Percentiles rank a stretch among this genome's conserved stretches.
These are phyloP conservation scores for Calameuta idolon DNA, from an alignment of 2,888 invertebrate species.

Conservation along the genomic window DNA sequence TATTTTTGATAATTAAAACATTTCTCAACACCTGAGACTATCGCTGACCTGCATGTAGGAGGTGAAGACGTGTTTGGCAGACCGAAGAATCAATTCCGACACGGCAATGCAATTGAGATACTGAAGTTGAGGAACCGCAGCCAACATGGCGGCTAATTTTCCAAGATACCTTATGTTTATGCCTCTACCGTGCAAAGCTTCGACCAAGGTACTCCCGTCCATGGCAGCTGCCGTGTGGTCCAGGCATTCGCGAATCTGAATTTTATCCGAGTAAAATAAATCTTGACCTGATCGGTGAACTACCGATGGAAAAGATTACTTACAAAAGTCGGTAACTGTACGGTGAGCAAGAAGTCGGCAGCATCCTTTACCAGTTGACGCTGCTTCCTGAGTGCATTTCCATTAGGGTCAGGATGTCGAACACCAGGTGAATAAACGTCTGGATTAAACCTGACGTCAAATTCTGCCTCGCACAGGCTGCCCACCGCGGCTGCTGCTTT, in stretches of 20 bases:
- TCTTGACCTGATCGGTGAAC: not conserved
- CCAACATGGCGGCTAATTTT: slow-evolving; percentile 84
- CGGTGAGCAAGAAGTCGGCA: slow-evolving; percentile 91
- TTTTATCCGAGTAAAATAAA: not conserved
- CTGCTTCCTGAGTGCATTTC: slow-evolving; percentile 82
- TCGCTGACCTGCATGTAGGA: slow-evolving; percentile 82
- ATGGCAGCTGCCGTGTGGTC: slow-evolving; percentile 94
- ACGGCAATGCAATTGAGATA: slow-evolving; percentile 92
- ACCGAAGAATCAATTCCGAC: slow-evolving; percentile 88
- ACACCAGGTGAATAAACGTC: slow-evolving; percentile 98
- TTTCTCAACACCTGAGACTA: slow-evolving; percentile 8
- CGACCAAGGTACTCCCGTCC: slow-evolving; percentile 93
- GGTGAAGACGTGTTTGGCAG: slow-evolving; percentile 95
- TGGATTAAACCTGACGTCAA: slow-evolving; percentile 97
- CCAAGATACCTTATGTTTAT: slow-evolving; percentile 98
- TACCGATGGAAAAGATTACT: slow-evolving; percentile 61
- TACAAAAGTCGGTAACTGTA: slow-evolving; percentile 95
- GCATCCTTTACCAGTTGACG: slow-evolving; percentile 94
- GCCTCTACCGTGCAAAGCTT: slow-evolving; percentile 94
- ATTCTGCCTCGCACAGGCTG: slow-evolving; percentile 94
- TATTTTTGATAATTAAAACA: not conserved
- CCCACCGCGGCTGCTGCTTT: slow-evolving; percentile 93
- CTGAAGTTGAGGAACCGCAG: slow-evolving; percentile 82
- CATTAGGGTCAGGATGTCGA: slow-evolving; percentile 80
- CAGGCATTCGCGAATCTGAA: slow-evolving; percentile 86